These are phyloP conservation scores for Clistopyga incitator DNA, from an alignment of 2,888 invertebrate genomes.

Conservation along the genomic window DNA sequence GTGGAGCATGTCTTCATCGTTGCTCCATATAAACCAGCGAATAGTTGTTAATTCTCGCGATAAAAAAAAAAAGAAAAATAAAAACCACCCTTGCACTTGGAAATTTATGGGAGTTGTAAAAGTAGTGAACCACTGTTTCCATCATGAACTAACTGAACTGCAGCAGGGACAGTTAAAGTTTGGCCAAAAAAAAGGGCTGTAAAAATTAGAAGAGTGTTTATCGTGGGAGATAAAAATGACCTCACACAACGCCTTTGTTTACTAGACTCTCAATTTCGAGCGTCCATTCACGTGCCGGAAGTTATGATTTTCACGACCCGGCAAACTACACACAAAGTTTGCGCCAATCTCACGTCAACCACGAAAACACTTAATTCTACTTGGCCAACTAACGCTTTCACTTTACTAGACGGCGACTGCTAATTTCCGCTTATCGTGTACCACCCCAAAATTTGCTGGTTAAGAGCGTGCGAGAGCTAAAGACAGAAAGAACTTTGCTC, in stretches of 20 bases:
- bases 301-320: slow-evolving; percentile 30
- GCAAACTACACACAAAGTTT: slow-evolving; percentile 28
- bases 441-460: slow-evolving; percentile 54
- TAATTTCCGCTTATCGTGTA: slow-evolving; percentile 81
- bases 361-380: slow-evolving; percentile 79
- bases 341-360: slow-evolving; percentile 73
- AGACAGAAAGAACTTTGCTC: slow-evolving; percentile 70
- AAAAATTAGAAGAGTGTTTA: slow-evolving; percentile 6
- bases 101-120: background rate
- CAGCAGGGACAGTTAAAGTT: background rate
- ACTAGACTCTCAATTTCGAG: background rate
- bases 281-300: slow-evolving; percentile 13
- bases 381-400: slow-evolving; percentile 62
- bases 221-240: background rate
- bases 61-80: too few species aligned
- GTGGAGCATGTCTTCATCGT: background rate
- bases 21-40: background rate
- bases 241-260: background rate
- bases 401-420: slow-evolving; percentile 72
- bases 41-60: background rate
- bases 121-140: background rate
- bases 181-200: background rate
- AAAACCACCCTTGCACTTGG: too few species aligned
- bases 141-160: background rate
- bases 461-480: background rate